Evolutionary conservation across 2,888 invertebrate species (phyloP), one percentile per base, ranked within the genome.

Genomic region (Chymomyza procnemis): DNA sequence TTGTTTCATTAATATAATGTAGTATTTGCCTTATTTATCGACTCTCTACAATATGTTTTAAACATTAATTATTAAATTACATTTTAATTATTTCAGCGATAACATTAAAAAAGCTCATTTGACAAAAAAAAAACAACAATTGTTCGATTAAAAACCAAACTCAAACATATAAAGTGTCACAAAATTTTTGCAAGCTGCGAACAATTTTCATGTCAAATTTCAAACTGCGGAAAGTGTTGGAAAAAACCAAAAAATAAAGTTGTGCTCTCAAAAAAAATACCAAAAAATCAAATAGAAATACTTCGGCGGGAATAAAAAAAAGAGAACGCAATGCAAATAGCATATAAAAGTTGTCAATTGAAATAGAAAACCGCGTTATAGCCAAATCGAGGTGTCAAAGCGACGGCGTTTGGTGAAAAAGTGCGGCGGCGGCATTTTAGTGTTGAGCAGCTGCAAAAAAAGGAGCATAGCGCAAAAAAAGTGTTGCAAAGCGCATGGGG

Each of bases 361-460:
- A 87, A 82, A 82, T 87, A 87, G 81, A 80, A 87, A 82, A 85
- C 81, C 81, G 81, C 82, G 80, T 61, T 71, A 69, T 81, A 81
- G 75, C 71, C 81, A 83, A 73, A 78, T 78, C 62, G 69, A 81
- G 81, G 81, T 82, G 88, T 82, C 86, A 87, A 85, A 80, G 81
- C 88, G 86, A 78, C 78, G 88, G 71, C 64, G 65, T 65, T 54
- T 63, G 63, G 63, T 5, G 54, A 18, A 54, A 54, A 54, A 54
- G 18, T 8, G 50, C 18, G 50, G 50, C 16, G 80, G 78, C 80
- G 80, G 88, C 86, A 85, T 87, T 26, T 87, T 73, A 80, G 71
- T 80, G 77, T 73, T 70, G 61, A 41, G 63, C 63, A 66, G 57
- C n/a, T 3, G 26, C 26, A 67, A 65, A 61, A 57, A 46, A 61